These are phyloP conservation scores for Pteronotus mesoamericanus DNA, from an alignment of 2,797 vertebrate species.

Conservation along the genomic window DNA sequence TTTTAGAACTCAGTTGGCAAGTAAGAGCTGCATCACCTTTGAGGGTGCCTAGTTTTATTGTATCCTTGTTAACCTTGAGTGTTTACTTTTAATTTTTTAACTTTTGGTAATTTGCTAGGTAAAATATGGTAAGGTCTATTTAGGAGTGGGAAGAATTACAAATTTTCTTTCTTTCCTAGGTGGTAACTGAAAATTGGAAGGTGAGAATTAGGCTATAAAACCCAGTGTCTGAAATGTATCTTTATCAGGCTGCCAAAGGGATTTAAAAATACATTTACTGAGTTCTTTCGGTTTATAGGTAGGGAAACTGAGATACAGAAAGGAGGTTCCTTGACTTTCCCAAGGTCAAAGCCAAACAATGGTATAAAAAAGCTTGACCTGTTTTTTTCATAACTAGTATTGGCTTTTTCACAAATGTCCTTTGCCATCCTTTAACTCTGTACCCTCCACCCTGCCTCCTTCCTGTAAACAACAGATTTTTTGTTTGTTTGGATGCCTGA, in stretches of 20 bases:
- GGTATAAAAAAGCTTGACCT: background rate
- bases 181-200: conserved; percentile 4
- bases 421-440: background rate
- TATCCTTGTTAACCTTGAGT: conserved; percentile 2
- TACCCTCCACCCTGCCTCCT: background rate
- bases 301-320: background rate
- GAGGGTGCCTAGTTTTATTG: background rate
- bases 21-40: background rate
- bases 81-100: background rate
- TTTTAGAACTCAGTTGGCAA: background rate
- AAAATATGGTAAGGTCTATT: background rate
- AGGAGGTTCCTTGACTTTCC: background rate
- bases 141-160: background rate
- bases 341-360: background rate
- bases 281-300: background rate
- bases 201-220: background rate
- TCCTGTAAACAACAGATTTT: background rate
- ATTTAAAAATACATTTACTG: background rate
- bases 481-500: background rate
- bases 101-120: background rate
- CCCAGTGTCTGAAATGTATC: conserved; percentile 5
- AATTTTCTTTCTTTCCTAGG: background rate
- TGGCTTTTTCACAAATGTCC: background rate
- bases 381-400: background rate
- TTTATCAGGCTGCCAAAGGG: background rate